phyloP scores from a whole-genome alignment of 2,113 vertebrate species.

The Cyphomyrus discorhynchus region DNA sequence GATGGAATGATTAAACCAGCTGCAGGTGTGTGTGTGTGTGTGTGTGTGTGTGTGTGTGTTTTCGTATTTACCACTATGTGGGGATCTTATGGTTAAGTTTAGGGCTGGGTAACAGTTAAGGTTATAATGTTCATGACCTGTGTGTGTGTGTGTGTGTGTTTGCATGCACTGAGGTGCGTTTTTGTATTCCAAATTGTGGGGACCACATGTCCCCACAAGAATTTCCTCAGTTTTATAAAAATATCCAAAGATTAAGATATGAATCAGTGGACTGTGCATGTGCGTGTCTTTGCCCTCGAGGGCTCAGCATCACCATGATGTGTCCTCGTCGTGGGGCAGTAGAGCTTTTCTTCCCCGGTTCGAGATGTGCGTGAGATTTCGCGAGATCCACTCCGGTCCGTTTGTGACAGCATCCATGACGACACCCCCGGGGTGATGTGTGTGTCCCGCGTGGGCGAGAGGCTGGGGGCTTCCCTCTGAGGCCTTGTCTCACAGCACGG shows the following conservation, averaged over 20 bases:
- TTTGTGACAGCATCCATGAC: not conserved
- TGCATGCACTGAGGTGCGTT: no score
- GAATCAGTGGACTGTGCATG: not conserved
- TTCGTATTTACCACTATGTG: not conserved
- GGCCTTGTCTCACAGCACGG: not conserved
- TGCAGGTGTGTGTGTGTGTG: not conserved
- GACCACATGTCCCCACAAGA: no score
- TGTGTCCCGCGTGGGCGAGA: not conserved
- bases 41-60: not conserved
- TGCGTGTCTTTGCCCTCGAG: not conserved
- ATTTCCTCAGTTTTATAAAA: not conserved
- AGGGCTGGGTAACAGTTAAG: no score
- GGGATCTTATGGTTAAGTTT: not conserved
- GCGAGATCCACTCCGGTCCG: not conserved
- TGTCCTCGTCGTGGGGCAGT: not conserved
- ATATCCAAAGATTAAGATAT: not conserved
- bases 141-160: no score
- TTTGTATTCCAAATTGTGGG: no score
- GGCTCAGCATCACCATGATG: not conserved
- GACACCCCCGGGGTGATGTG: not conserved
- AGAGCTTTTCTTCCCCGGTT: not conserved
- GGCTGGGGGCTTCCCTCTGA: not conserved
- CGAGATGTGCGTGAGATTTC: not conserved
- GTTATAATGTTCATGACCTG: not conserved
- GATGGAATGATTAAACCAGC: not conserved